Base-by-base conservation (phyloP, 2,888 invertebrate genomes). In the Tryphoninae sp. region DNA sequence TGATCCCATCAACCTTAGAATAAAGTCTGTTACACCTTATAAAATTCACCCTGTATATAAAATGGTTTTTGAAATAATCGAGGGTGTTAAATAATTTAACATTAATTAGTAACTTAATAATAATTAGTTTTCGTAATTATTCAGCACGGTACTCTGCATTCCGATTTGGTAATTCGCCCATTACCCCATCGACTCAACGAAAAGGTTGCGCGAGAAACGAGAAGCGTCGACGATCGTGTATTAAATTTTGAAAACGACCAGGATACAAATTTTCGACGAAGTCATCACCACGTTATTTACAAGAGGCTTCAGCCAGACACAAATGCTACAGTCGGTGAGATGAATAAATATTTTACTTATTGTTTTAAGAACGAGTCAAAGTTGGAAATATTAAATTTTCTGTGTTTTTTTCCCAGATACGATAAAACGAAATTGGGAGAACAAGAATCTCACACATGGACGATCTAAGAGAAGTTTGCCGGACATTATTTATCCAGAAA, bases 401-500 rank as follows among this genome's bases (percentile, higher is more conserved):
- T 2, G 11, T 45, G 51, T 42, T 42, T 40, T 8, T 78, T 69
- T 45, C n/a, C n/a, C 61, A 85, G 84, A 72, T 65, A 22, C 78
- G 40, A 72, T 84, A 2, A 76, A 81, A 69, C 72, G 82, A 7
- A 13, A 82, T 26, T 22, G 26, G 11, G 23, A 62, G 23, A 11
- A 42, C n/a, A 42, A 33, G 42, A 59, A 58, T 11, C 16, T 49
- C 2, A 26, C 2, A 0, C 69, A 77, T 26, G 9, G 19, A 19
- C 64, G 80, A 65, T 62, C 58, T 7, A 72, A 77, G 13, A 72
- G 72, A 40, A 72, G 55, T n/a, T 6, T 83, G 7, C 88, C 88
- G 7, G 83, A 86, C 1, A 74, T 85, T 7, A 83, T 89, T 71
- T 90, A 88, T 80, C 90, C 90, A 2, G 87, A 91, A 86, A 51